Percentiles rank a stretch among this genome's conserved stretches.
phyloP scores from a whole-genome alignment of 2,888 invertebrate species.

The Acanthopleura granulata region DNA sequence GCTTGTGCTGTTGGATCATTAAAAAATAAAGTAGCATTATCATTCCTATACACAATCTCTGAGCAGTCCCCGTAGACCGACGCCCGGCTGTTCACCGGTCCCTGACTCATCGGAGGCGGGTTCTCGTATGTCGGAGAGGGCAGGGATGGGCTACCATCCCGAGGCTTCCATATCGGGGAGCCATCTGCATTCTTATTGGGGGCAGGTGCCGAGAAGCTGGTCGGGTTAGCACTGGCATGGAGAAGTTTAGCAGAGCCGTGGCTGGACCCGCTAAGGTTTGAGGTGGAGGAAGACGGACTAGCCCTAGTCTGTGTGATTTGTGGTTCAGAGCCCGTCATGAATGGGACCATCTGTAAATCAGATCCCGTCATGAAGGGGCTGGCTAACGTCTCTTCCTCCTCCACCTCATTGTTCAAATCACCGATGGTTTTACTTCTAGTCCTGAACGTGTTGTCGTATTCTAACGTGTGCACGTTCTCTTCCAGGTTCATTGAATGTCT shows the following conservation, averaged over 20 bases:
- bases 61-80: constrained; percentile 37
- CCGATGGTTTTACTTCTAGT: constrained; percentile 92
- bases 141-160: constrained; percentile 37
- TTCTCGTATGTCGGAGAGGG: constrained; percentile 17
- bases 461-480: constrained; percentile 78
- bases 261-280: constrained; percentile 58
- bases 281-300: constrained; percentile 55
- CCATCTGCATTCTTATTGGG: constrained; percentile 78
- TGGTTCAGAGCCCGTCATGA: constrained; percentile 40
- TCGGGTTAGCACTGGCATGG: constrained; percentile 93
- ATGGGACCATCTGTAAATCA: constrained; percentile 42
- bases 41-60: constrained; percentile 36
- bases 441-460: constrained; percentile 75
- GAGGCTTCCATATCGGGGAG: constrained; percentile 93
- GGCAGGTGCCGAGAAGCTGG: constrained; percentile 80
- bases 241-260: constrained; percentile 79
- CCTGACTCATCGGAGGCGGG: constrained; percentile 26
- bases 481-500: constrained; percentile 78
- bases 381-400: constrained; percentile 28
- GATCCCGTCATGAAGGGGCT: constrained; percentile 37
- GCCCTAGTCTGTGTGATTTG: constrained; percentile 38
- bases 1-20: neutral
- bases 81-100: constrained; percentile 24
- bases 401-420: constrained; percentile 77
- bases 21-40: constrained; percentile 25